phyloP scores from a whole-genome alignment of 2,888 invertebrate genomes.

The Neoaliturus tenellus region DNA sequence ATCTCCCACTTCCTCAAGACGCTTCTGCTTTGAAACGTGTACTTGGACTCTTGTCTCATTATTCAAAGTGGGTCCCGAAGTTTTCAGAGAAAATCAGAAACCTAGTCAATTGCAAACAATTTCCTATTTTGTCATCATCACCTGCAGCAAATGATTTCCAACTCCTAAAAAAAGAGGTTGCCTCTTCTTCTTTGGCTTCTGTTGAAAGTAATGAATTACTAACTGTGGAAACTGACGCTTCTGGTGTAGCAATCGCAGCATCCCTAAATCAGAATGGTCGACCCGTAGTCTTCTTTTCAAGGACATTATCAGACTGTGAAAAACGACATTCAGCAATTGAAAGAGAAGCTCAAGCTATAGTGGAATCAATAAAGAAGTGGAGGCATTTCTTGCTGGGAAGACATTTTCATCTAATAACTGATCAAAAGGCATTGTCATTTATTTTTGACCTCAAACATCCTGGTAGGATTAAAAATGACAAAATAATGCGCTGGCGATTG shows the following conservation, averaged over 20 bases:
- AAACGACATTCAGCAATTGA: neutral
- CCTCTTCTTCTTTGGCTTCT: too few species aligned
- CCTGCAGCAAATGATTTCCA: too few species aligned
- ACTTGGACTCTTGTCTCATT: too few species aligned
- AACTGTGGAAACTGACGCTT: conserved; percentile 16
- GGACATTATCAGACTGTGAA: neutral
- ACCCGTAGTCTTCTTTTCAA: conserved; percentile 20
- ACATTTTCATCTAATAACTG: conserved; percentile 55
- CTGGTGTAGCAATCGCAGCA: neutral
- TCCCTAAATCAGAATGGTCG: neutral
- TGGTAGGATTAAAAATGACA: conserved; percentile 59
- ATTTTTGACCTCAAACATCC: conserved; percentile 52
- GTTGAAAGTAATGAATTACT: too few species aligned
- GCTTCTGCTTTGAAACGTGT: too few species aligned
- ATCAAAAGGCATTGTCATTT: conserved; percentile 50
- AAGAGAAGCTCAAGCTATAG: conserved; percentile 61
- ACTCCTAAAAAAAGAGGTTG: too few species aligned
- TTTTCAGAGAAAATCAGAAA: too few species aligned
- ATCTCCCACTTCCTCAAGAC: too few species aligned
- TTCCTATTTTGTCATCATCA: too few species aligned
- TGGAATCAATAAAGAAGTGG: conserved; percentile 58
- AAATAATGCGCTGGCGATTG: conserved; percentile 59
- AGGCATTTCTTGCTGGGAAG: conserved; percentile 59
- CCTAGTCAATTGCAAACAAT: too few species aligned
- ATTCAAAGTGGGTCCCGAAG: too few species aligned